Base-by-base conservation (phyloP, 2,888 invertebrate species). In the Acanthopleura granulata region DNA sequence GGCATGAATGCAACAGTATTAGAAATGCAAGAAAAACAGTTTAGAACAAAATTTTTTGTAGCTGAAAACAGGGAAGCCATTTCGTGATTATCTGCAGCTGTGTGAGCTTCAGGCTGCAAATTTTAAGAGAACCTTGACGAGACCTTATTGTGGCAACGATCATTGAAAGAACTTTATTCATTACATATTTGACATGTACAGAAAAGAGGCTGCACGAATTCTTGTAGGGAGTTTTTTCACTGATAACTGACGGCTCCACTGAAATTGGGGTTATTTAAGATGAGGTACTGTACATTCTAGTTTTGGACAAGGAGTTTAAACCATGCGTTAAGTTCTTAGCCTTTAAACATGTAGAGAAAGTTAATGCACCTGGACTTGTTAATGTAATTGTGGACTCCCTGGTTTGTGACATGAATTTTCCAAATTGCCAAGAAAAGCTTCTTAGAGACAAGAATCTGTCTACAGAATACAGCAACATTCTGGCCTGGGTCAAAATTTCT, bases 341-440 rank as follows among this genome's bases (percentile, higher is more conserved):
- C 62, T 62, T 62, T 62, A 14, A 62, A 15, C 11, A 22, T 22
- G 22, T 62, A 12, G 62, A 15, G 14, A 62, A 62, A 22, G 62
- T 22, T n/a, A 22, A 62, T 62, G 15, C 62, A 12, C 62, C 62
- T 62, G 62, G 62, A 22, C 62, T 62, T 62, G 62, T 62, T 15
- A 62, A 12, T 62, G 15, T 22, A 62, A 12, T 22, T 14, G 22
- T 62, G 22, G 12, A 62, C 12, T 14, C 62, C 14, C 12, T 62
- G 25, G 16, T 18, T 12, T 12, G 22, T 62, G 62, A 62, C 12
- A 18, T 62, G 25, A 15, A 62, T 18, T 12, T 62, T 62, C 14
- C n/a, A 18, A 22, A 62, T 22, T 62, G 62, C 16, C 14, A 62
- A 15, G 22, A 15, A n/a, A 62, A 14, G 12, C 16, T 62, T 22